Base-by-base conservation (phyloP, 37 sponge, comb jelly and placozoan genomes). In the Cladorhizidae sp. region DNA sequence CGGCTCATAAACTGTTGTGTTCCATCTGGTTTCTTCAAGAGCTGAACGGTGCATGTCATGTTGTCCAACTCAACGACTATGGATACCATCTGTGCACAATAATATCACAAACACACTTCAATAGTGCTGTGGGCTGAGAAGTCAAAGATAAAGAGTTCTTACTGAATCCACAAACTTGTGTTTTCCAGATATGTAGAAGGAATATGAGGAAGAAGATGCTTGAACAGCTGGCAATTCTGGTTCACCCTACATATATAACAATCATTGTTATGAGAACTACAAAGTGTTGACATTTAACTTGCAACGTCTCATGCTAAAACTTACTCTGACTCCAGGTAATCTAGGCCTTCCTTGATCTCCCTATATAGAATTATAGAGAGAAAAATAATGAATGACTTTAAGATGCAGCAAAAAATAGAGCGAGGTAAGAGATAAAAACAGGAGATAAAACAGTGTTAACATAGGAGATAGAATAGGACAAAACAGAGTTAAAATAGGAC, bases 171-270 rank as follows among this genome's bases (percentile, higher is more conserved):
- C 57, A 45, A 78, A 78, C 0, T 56, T 32, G 7, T 77, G 72
- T 29, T 78, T 72, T 64, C 88, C 88, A 71, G 88, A 88, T 41
- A 88, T 82, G 67, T 88, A 88, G 65, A 88, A 88, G 9, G 57
- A 76, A 1, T 73, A 80, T 57, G 73, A 65, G 18, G 58, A 23
- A 14, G 78, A 71, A 8, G 36, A 62, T 0, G 73, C 86, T 21
- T 21, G 31, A 11, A 82, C 36, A 51, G 76, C 77, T 67, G 84
- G 70, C 2, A 70, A 59, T 42, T 79, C 86, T 28, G 86, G 73
- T 1, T 85, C 88, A 15, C 88, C 88, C 83, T 82, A 33, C 7
- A 35, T n/a, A n/a, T n/a, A n/a, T n/a, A n/a, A n/a, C n/a, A n/a
- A n/a, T n/a, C n/a, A n/a, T n/a, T n/a, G n/a, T n/a, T n/a, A n/a